Evolutionary conservation across 2,888 invertebrate genomes (phyloP), one percentile per base, ranked within the genome.

Genomic region (Tuberolachnus salignus): DNA sequence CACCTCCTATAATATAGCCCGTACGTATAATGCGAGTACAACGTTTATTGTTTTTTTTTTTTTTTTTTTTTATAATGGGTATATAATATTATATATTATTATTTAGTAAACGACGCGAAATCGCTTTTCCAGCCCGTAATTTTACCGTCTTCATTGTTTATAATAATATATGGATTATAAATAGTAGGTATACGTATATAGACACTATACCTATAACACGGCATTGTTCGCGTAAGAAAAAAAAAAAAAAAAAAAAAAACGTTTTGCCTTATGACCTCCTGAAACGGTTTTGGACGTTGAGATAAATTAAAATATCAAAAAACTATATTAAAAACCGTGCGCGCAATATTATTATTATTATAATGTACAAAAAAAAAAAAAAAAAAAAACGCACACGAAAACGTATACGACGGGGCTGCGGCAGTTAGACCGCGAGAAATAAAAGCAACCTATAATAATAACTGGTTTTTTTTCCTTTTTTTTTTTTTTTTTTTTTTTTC

Each of bases 11-110:
- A 34, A n/a, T 55, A 55, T 55, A 70, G 26, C 46, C 8, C 16
- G 9, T 2, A 34, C 3, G 34, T 34, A 34, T 6, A n/a, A n/a
- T n/a, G n/a, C n/a, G n/a, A n/a, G n/a, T 34, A 6, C 34, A 34
- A 34, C 46, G 59, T 71, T 71, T 71, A 59, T 71, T 59, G 71
- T 71, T 71, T 71, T n/a, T 71, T n/a, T 46, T n/a, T n/a, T n/a
- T n/a, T n/a, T n/a, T n/a, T n/a, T n/a, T n/a, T n/a, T n/a, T n/a
- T 23, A 70, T 70, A 21, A 34, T 9, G 49, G 10, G 51, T 44
- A 67, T 44, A 46, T 6, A 21, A 19, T 44, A 61, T 42, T 63
- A 46, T 21, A 53, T n/a, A n/a, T n/a, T n/a, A n/a, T n/a, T n/a
- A n/a, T 64, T 4, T 42, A 44, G 44, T 46, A 49, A 66, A 49